Conservation (phyloP, 2,113 vertebrate species). For the Notothenia coriiceps region DNA sequence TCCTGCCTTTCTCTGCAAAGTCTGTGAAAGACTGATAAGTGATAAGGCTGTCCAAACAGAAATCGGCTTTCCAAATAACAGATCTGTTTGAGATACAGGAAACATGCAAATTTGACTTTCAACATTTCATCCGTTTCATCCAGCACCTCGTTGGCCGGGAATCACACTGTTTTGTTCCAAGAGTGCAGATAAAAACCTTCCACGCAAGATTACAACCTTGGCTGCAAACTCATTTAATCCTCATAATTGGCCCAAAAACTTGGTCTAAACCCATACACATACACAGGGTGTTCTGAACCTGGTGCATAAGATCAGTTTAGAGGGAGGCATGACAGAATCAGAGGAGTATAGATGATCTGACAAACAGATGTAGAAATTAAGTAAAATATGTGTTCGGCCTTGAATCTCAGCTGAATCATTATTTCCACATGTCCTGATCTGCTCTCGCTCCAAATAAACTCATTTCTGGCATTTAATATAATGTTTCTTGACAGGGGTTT, state of each 20-base stretch:
- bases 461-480: background rate
- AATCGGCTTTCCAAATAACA: slow-evolving; percentile 16
- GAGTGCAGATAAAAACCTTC: background rate
- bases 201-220: background rate
- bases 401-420: background rate
- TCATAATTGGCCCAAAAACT: too few species aligned
- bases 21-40: background rate
- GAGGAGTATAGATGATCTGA: background rate
- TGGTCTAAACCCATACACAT: background rate
- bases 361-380: background rate
- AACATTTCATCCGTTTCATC: slow-evolving; percentile 15
- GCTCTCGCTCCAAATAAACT: background rate
- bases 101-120: background rate
- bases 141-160: background rate
- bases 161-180: background rate
- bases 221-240: background rate
- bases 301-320: background rate
- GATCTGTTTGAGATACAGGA: slow-evolving; percentile 6
- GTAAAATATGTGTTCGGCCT: too few species aligned
- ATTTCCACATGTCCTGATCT: background rate
- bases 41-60: slow-evolving; percentile 14
- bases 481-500: background rate
- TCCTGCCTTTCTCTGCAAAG: background rate
- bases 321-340: background rate
- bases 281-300: background rate